Base-by-base conservation (phyloP, 2,888 invertebrate genomes). In the Eilema griseolum region DNA sequence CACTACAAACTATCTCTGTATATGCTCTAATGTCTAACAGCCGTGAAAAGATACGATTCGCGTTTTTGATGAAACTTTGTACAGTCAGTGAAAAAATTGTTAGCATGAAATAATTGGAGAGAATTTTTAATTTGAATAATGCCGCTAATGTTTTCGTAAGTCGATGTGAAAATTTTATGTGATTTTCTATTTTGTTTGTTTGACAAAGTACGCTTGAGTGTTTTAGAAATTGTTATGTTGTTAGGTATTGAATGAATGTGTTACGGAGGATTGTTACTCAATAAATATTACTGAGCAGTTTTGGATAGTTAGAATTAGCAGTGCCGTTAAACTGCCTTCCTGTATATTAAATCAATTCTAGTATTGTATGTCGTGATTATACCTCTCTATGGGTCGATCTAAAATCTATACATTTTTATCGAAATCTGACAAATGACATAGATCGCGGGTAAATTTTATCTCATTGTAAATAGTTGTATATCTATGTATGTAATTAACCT, bases 21-120 rank as follows among this genome's bases (percentile, higher is more conserved):
- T 79, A 71, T 79, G 83, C 81, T 78, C 72, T 76, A 63, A 79
- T 82, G 82, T 74, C 75, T 82, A 88, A 85, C 79, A 81, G 82
- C 84, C 87, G 89, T 88, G 89, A 89, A 90, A 89, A 83, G 80
- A 81, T 74, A 76, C 74, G 88, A 86, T 84, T 81, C 72, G 86
- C 85, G 80, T 77, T 81, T 82, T 84, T 83, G 80, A 81, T 75
- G 72, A 78, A 80, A 75, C 72, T 37, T n/a, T 23, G 76, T 82
- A 83, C 79, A 76, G 71, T 77, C 83, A 52, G n/a, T 24, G 23
- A 41, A 52, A 59, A 69, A 73, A 78, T 64, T 61, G 26, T 57
- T 73, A 28, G 7, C 33, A 64, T 23, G 59, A 67, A 67, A 67
- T 61, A 63, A 66, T 63, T 72, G 26, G 63, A 46, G 24, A 60